Evolutionary conservation across 2,113 vertebrate genomes (phyloP), one percentile per base, ranked within the genome.

Genomic region (Hippocampus comes): DNA sequence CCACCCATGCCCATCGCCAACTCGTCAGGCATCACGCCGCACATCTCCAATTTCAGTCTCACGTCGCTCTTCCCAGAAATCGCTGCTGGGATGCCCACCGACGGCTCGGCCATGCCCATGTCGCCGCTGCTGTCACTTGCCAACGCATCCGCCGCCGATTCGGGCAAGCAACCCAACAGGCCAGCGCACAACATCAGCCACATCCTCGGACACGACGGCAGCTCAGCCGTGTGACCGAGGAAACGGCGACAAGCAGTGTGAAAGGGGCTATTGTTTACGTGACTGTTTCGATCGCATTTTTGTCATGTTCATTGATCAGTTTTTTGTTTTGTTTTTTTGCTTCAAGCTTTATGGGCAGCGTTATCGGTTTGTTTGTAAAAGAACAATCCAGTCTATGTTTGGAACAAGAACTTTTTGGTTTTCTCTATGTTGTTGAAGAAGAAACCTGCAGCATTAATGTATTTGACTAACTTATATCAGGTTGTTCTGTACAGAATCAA

Each of bases 141-240:
- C 66, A 98, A 98, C 92, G 91, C 96, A 2, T 94, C 96, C n/a
- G 91, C 94, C 38, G 93, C 95, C 1, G 97, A 99, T 83, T 94
- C 96, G 27, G 92, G 94, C 78, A 99, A 99, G 84, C 97, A 99
- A 90, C 92, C 96, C 21, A 99, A 97, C 82, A 94, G 97, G 48
- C 96, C 97, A 10, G 97, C 97, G 75, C 97, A 99, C 90, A 99
- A 99, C 89, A 99, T 99, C 94, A 99, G 97, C 93, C 97, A 99
- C 94, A 99, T 99, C 76, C 90, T 99, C 76, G 97, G 97, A 78
- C 97, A 99, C 0, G 97, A 98, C 78, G 97, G 97, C 87, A 98
- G 95, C 89, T 99, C 97, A 0, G 95, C 97, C 67, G 95, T 99
- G 34, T 98, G 91, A 90, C 15, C 9, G 30, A 1, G 34, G 27